Evolutionary conservation across 2,797 vertebrate genomes (phyloP).

Genomic region (Melanitta fusca): DNA sequence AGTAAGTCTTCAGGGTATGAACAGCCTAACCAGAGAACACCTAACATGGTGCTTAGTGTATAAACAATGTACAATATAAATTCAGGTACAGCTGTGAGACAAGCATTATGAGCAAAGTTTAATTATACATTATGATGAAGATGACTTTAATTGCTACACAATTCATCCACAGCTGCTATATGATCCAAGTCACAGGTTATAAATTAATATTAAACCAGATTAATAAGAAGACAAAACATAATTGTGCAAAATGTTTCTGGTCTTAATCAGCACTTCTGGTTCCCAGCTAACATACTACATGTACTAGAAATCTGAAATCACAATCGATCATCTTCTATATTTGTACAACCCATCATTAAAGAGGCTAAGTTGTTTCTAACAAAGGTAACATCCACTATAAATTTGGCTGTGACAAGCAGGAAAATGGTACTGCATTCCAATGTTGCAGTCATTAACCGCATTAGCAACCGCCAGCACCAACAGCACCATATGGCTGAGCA

Average conservation of each 20-base stretch:
- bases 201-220: slow-evolving; percentile 52
- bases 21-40: not conserved
- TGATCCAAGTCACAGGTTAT: slow-evolving; percentile 51
- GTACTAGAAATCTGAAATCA: slow-evolving; percentile 15
- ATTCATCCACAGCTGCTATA: slow-evolving; percentile 40
- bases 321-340: slow-evolving; percentile 9
- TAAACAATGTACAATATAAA: slow-evolving; percentile 42
- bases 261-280: slow-evolving; percentile 49
- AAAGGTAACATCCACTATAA: not conserved
- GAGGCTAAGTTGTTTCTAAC: not conserved
- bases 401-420: not conserved
- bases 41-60: not conserved
- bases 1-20: slow-evolving; percentile 43
- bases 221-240: slow-evolving; percentile 33
- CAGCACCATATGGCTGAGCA: not conserved
- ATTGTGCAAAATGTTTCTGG: slow-evolving; percentile 33
- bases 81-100: slow-evolving; percentile 19
- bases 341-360: slow-evolving; percentile 22
- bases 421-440: not conserved
- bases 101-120: slow-evolving; percentile 50
- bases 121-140: slow-evolving; percentile 37
- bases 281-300: slow-evolving; percentile 35
- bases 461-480: not conserved
- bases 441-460: not conserved
- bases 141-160: slow-evolving; percentile 48